Evolutionary conservation across 2,797 vertebrate species (phyloP), one percentile per base, ranked within the genome.

Genomic region (Telmatherina bonti): DNA sequence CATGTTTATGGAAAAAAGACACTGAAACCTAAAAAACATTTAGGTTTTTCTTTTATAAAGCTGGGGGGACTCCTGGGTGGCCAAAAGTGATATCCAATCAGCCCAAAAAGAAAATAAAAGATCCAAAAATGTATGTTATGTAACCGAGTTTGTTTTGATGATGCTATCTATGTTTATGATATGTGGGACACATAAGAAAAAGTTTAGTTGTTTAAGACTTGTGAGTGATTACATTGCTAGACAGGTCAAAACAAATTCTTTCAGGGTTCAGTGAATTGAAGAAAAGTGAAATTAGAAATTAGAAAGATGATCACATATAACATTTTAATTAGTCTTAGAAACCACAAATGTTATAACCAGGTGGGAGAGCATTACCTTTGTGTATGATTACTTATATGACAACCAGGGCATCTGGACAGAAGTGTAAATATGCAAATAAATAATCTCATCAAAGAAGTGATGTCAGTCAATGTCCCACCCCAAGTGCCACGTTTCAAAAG

Each of bases 11-110:
- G 9, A 62, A n/a, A n/a, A 55, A 5, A 11, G 27, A 52, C 9
- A n/a, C 30, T 24, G 9, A 33, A 47, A 78, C 31, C 27, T 43
- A 38, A 67, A 56, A 58, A 54, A 41, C 10, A 18, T 55, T 33
- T 55, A 10, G 18, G 22, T 27, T 54, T 54, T 47, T 10, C n/a
- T 22, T 0, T 22, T 47, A 47, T 47, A 47, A 47, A 47, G n/a
- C 45, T 47, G 8, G 45, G 45, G n/a, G n/a, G 45, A 47, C 45
- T 22, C 45, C 45, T 47, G 45, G 45, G 45, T 47, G 45, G 45
- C 45, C 45, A 22, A 22, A 22, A 47, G n/a, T 11, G n/a, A 47
- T 47, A 47, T 47, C n/a, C 45, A 9, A 47, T 47, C 9, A 45
- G 16, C 8, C 16, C 27, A 18, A 18, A 30, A 30, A 29, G 1